Evolutionary conservation across 2,888 invertebrate species (phyloP).

Genomic region (Eupithecia abbreviata): DNA sequence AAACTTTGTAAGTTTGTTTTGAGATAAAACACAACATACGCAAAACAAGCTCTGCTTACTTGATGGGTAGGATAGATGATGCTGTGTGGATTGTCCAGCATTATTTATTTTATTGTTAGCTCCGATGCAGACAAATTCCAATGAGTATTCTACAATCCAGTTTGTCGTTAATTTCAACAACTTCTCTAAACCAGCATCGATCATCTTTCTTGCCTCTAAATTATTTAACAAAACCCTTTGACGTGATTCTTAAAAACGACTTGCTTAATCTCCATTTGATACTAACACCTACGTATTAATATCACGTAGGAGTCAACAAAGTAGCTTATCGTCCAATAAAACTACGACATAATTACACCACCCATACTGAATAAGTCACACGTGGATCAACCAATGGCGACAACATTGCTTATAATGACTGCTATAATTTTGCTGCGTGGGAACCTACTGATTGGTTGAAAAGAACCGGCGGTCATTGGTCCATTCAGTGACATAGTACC

Average conservation of each 20-base stretch:
- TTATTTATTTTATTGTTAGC: neutral
- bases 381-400: conserved; percentile 11
- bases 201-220: neutral
- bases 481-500: neutral
- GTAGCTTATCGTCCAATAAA: neutral
- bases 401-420: conserved; percentile 7
- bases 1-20: neutral
- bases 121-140: neutral
- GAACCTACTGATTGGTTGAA: conserved; percentile 27
- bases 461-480: conserved; percentile 12
- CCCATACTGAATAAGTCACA: conserved; percentile 12
- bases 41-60: no score
- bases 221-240: neutral
- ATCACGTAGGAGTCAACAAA: conserved; percentile 10
- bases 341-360: conserved; percentile 8
- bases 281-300: conserved; percentile 1
- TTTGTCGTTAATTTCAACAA: neutral
- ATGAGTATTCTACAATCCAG: neutral
- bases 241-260: neutral
- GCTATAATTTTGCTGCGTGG: conserved; percentile 17
- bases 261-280: neutral
- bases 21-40: neutral
- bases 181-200: neutral
- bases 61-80: no score
- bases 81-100: no score